phyloP scores from a whole-genome alignment of 2,113 vertebrate species.

The Chionodraco myersi region DNA sequence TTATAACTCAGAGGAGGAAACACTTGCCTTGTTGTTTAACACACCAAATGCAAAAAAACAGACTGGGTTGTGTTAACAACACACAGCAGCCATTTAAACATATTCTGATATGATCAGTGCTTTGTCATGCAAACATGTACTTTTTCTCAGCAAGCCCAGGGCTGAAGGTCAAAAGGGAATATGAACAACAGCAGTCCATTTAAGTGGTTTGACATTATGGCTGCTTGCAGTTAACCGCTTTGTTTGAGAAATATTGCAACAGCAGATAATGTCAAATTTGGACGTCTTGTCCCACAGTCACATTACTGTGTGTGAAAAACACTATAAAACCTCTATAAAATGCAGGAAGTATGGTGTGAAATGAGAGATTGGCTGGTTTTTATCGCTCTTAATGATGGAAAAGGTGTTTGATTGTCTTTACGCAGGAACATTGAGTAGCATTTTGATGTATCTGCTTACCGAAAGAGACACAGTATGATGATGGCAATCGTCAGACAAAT shows the following conservation, averaged over 20 bases:
- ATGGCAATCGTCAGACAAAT: constrained; percentile 89
- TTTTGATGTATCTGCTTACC: constrained; percentile 57
- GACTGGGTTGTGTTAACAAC: constrained; percentile 14
- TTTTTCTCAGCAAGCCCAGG: background rate
- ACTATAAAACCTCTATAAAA: constrained; percentile 55
- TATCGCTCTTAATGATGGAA: constrained; percentile 44
- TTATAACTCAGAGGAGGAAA: constrained; percentile 55
- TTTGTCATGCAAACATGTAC: constrained; percentile 4
- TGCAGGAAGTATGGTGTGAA: constrained; percentile 16
- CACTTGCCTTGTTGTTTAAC: constrained; percentile 65
- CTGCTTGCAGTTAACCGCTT: background rate
- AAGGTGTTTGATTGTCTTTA: constrained; percentile 38
- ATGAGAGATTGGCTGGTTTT: background rate
- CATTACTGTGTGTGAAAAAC: constrained; percentile 46
- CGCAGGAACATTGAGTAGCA: constrained; percentile 6
- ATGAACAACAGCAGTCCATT: constrained; percentile 30
- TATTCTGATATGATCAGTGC: constrained; percentile 9
- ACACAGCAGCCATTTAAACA: constrained; percentile 7
- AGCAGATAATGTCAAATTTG: constrained; percentile 29
- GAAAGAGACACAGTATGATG: constrained; percentile 84
- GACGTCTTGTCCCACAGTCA: constrained; percentile 5
- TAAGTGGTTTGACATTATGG: constrained; percentile 52
- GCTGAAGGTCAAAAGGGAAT: constrained; percentile 23
- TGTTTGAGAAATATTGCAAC: constrained; percentile 44
- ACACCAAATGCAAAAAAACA: constrained; percentile 21